Evolutionary conservation across 1,140 invertebrate genomes (phyloP), one percentile per base, ranked within the genome.

Genomic region (Danaus melanippus): DNA sequence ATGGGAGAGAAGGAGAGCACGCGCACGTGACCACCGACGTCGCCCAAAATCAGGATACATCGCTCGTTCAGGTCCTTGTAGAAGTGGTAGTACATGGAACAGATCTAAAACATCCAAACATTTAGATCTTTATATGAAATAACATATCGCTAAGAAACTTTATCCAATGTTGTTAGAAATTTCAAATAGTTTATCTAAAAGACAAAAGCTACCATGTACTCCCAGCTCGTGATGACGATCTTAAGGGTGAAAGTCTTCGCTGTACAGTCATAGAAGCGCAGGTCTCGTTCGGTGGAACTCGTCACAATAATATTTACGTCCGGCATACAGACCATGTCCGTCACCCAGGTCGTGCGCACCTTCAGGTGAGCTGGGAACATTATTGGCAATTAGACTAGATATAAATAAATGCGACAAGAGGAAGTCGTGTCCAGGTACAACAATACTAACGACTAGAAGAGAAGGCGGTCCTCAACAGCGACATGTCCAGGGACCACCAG

Each of bases 181-280:
- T 12, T 15, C 41, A 12, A 41, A 12, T 10, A 10, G 47, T 10
- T 12, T n/a, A 50, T 43, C 21, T 32, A 32, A 54, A 46, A 42
- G 9, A 42, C 7, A 53, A 48, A 42, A 42, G 8, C 10, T 9
- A 86, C 85, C 69, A 88, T 89, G 60, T 86, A 85, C 6, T 90
- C 88, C 65, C 90, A 77, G 43, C 88, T 90, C 8, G 84, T 87
- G 32, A 91, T 88, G 8, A 89, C 78, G 41, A 92, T 88, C 50
- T 91, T 87, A 9, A 93, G 73, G 17, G 90, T 90, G 71, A 93
- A 93, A 43, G 92, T 92, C 17, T 89, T 90, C 7, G 91, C 92
- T 1, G 90, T 90, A 10, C 90, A 91, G 65, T 93, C 92, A 68
- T 93, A 93, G 76, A 94, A 93, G 60, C 92, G 86, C 9, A 93